phyloP scores from a whole-genome alignment of 2,113 vertebrate genomes.

The Larimichthys polyactis region DNA sequence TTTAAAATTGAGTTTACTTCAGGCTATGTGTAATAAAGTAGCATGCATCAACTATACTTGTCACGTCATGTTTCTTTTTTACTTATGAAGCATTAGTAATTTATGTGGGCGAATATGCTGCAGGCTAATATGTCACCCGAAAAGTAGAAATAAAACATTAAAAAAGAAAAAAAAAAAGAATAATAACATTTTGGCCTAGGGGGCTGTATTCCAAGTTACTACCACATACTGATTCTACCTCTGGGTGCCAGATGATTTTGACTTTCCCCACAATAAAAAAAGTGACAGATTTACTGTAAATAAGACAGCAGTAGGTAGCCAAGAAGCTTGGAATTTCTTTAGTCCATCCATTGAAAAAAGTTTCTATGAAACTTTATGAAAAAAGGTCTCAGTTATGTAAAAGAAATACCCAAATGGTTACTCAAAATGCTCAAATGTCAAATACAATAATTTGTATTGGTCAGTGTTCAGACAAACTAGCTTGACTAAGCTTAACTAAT shows the following conservation, averaged over 20 bases:
- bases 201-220: not conserved
- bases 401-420: too few relatives aligned
- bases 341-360: too few relatives aligned
- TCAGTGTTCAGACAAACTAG: not conserved
- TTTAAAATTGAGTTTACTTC: constrained; percentile 9
- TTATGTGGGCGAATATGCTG: constrained; percentile 23
- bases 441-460: not conserved
- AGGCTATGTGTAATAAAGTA: not conserved
- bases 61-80: constrained; percentile 18
- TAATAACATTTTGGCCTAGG: not conserved
- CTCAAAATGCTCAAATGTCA: not conserved
- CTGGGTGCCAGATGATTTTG: not conserved
- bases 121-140: constrained; percentile 27
- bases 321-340: not conserved
- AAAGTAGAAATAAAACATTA: constrained; percentile 30
- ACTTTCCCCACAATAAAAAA: not conserved
- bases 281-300: not conserved
- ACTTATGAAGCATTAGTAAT: constrained; percentile 27
- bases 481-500: not conserved
- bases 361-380: too few relatives aligned
- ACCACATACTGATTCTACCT: not conserved
- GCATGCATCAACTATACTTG: constrained; percentile 10
- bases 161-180: not conserved
- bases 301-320: not conserved
- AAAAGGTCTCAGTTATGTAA: too few relatives aligned